A percentile compares a stretch with the other conserved stretches of the same genome.
Evolutionary conservation across 2,888 invertebrate genomes (phyloP).

Genomic region (Mimumesa dahlbomi): DNA sequence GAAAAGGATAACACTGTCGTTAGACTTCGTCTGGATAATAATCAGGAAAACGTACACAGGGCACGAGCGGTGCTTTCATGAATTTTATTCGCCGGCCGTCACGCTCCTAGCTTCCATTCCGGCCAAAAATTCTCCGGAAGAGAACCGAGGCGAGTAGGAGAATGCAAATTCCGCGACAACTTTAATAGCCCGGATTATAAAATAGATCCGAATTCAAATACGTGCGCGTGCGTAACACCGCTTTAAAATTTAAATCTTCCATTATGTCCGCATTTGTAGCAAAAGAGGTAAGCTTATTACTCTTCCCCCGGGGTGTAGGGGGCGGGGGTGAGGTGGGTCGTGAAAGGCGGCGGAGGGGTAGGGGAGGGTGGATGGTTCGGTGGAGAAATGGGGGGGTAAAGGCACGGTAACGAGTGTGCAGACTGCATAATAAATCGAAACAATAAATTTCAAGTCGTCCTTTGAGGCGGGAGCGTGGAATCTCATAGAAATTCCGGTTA

Average conservation of each 20-base stretch:
- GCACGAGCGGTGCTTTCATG: conserved; percentile 36
- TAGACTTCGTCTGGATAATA: conserved; percentile 27
- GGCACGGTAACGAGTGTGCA: conserved; percentile 40
- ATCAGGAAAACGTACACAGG: conserved; percentile 24
- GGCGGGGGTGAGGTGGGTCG: not conserved
- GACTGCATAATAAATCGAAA: conserved; percentile 61
- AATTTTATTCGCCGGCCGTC: conserved; percentile 53
- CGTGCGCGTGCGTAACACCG: conserved; percentile 33
- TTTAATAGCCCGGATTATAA: conserved; percentile 63
- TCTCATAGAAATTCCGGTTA: conserved; percentile 57
- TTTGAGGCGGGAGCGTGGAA: conserved; percentile 46
- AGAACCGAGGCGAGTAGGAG: conserved; percentile 16
- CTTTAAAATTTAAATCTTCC: conserved; percentile 62
- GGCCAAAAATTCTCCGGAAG: conserved; percentile 45
- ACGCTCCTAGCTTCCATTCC: conserved; percentile 42
- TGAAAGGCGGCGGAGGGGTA: not conserved
- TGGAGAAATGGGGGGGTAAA: not conserved
- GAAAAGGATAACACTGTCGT: not conserved
- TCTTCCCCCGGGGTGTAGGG: not conserved
- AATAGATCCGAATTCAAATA: conserved; percentile 61
- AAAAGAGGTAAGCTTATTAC: conserved; percentile 46
- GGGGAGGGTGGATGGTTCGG: not conserved
- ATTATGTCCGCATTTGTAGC: conserved; percentile 49
- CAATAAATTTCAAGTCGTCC: conserved; percentile 54
- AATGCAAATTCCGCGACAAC: conserved; percentile 56